These are phyloP conservation scores for Anoplophora glabripennis DNA, from an alignment of 1,140 invertebrate genomes.

Conservation along the genomic window DNA sequence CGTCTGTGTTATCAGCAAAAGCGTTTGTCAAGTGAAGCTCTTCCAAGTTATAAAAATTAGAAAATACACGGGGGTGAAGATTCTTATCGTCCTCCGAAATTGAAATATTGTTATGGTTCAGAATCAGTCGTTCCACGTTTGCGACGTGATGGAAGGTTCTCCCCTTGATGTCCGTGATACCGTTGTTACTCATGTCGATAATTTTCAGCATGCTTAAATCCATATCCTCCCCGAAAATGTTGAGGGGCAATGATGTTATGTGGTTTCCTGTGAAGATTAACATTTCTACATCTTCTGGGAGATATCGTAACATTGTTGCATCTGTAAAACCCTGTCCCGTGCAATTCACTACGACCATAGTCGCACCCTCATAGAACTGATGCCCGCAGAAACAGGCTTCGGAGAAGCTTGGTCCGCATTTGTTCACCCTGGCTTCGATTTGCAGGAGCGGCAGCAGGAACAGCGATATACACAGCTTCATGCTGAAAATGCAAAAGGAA, in stretches of 20 bases:
- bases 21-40: constrained; percentile 75
- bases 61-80: constrained; percentile 73
- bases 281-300: constrained; percentile 66
- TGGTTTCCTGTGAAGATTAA: constrained; percentile 75
- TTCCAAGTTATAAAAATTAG: constrained; percentile 70
- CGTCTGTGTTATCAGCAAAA: constrained; percentile 66
- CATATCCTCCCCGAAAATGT: constrained; percentile 65
- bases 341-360: constrained; percentile 70
- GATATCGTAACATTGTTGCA: constrained; percentile 57
- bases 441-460: neutral
- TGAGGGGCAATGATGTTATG: constrained; percentile 63
- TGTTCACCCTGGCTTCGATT: constrained; percentile 4
- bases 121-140: constrained; percentile 66
- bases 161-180: constrained; percentile 71
- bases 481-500: no score
- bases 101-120: constrained; percentile 72
- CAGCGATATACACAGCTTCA: neutral
- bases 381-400: constrained; percentile 55
- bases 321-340: constrained; percentile 61
- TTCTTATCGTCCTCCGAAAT: constrained; percentile 57
- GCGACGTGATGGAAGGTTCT: constrained; percentile 75
- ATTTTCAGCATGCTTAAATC: constrained; percentile 56
- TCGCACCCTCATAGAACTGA: constrained; percentile 52
- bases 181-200: constrained; percentile 76
- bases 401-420: constrained; percentile 10